These are phyloP conservation scores for Cenopis cana DNA, from an alignment of 2,888 invertebrate genomes.

Conservation along the genomic window DNA sequence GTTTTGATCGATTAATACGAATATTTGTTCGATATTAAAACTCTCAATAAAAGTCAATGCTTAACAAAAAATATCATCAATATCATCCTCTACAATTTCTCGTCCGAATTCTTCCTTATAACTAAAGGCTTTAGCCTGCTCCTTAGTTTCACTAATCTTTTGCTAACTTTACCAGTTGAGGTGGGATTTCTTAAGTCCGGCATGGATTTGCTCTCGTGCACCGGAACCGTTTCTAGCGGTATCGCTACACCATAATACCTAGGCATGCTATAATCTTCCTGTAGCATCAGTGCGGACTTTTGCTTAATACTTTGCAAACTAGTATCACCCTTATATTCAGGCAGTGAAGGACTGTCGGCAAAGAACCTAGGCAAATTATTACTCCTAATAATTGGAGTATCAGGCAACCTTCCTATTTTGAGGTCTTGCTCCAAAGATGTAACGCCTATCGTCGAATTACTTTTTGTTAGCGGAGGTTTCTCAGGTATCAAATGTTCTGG, in stretches of 20 bases:
- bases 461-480: constrained; percentile 74
- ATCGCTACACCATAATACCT: constrained; percentile 83
- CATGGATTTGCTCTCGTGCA: constrained; percentile 81
- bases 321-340: constrained; percentile 76
- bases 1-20: neutral
- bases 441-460: constrained; percentile 76
- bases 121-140: constrained; percentile 78
- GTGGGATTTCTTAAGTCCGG: constrained; percentile 74
- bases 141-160: constrained; percentile 75
- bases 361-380: constrained; percentile 79
- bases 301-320: constrained; percentile 81
- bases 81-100: constrained; percentile 58
- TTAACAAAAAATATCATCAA: too few species aligned
- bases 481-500: constrained; percentile 74
- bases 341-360: constrained; percentile 70
- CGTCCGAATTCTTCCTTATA: constrained; percentile 78
- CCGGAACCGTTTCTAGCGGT: constrained; percentile 60
- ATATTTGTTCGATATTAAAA: neutral
- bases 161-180: constrained; percentile 71
- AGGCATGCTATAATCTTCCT: constrained; percentile 87
- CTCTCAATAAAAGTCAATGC: too few species aligned
- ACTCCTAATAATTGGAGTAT: constrained; percentile 80
- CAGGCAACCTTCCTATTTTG: constrained; percentile 74
- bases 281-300: constrained; percentile 79
- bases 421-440: constrained; percentile 63